Evolutionary conservation across 2,113 vertebrate genomes (phyloP).

Genomic region (Peromyscus leucopus): DNA sequence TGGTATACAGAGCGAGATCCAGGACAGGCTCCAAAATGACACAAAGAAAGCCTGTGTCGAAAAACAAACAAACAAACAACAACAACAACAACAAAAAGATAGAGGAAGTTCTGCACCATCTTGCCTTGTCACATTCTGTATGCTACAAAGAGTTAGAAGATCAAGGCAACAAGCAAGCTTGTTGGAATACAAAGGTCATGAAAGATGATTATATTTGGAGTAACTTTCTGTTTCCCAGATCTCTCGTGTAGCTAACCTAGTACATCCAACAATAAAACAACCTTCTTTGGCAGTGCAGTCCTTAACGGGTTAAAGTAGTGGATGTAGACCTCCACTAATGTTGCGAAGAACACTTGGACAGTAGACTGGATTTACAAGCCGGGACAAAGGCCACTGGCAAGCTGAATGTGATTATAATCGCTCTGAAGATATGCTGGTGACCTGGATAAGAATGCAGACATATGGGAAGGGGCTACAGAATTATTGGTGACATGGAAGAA

Average conservation of each 20-base stretch:
- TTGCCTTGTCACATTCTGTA: neutral
- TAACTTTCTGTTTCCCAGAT: neutral
- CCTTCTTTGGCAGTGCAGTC: neutral
- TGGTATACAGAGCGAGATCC: too few relatives aligned
- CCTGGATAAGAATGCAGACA: neutral
- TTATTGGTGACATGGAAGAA: neutral
- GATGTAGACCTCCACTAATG: neutral
- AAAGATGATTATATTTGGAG: neutral
- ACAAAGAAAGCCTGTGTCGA: too few relatives aligned
- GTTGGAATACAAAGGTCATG: neutral
- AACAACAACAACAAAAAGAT: too few relatives aligned
- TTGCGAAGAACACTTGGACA: neutral
- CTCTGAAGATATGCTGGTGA: neutral
- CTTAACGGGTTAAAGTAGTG: neutral
- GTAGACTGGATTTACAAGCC: neutral
- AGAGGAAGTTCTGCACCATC: neutral
- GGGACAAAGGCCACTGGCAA: neutral
- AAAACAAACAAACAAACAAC: too few relatives aligned
- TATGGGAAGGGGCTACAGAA: neutral
- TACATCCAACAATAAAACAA: neutral
- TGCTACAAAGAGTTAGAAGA: neutral
- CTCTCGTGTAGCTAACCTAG: neutral
- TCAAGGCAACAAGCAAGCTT: neutral
- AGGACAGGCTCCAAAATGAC: too few relatives aligned
- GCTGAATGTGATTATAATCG: neutral